Percentiles rank a stretch among this genome's conserved stretches.
Conservation (phyloP, 2,888 invertebrate species). For the Megalurothrips usitatus region DNA sequence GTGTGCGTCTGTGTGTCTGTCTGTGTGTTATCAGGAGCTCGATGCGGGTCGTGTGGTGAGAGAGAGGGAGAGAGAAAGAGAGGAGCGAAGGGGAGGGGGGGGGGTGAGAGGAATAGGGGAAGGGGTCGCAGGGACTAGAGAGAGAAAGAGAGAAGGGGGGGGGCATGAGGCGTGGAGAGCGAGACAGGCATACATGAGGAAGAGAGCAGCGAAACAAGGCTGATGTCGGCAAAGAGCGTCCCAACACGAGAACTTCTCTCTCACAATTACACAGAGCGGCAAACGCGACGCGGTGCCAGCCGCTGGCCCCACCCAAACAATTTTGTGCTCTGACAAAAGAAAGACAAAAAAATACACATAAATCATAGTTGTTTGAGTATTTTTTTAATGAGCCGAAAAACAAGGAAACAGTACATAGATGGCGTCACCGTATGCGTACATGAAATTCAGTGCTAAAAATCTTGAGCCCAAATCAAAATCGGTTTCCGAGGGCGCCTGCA, state of each 20-base stretch:
- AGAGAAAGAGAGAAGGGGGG: neutral
- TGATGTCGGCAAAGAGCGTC: conserved; percentile 23
- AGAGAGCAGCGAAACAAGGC: conserved; percentile 18
- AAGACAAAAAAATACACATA: too few species aligned
- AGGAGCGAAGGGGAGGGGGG: neutral
- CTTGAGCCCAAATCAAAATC: too few species aligned
- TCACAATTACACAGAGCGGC: conserved; percentile 4
- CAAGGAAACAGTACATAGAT: too few species aligned
- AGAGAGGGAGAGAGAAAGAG: neutral
- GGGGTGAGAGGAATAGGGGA: neutral
- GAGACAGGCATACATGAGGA: neutral
- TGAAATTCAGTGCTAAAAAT: too few species aligned
- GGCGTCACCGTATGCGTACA: too few species aligned
- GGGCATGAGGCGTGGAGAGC: neutral
- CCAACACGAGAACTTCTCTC: conserved; percentile 19
- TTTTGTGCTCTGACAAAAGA: too few species aligned
- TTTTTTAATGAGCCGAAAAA: too few species aligned
- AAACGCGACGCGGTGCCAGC: neutral
- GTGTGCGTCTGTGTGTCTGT: neutral
- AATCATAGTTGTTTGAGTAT: too few species aligned
- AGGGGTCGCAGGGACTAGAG: neutral
- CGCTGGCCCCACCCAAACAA: neutral
- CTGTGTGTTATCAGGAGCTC: conserved; percentile 21
- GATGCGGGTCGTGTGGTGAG: conserved; percentile 21
- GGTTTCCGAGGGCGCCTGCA: too few species aligned